phyloP scores from a whole-genome alignment of 2,113 vertebrate species.

The Oryzias melastigma region DNA sequence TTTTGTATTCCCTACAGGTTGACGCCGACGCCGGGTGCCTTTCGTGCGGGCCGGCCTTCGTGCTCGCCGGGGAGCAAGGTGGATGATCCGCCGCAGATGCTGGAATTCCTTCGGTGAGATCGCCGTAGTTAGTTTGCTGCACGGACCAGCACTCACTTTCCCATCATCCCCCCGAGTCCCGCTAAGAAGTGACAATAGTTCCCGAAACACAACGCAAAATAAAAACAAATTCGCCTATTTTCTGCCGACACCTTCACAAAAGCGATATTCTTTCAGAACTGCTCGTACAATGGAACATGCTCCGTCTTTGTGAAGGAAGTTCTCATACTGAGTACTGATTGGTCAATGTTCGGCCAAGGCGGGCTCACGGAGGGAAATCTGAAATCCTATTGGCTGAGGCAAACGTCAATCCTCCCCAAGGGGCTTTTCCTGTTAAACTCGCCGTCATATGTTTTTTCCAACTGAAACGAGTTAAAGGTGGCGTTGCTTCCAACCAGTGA shows the following conservation, averaged over 20 bases:
- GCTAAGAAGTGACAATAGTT: not conserved
- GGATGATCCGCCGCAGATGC: constrained; percentile 28
- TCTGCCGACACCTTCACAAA: constrained; percentile 12
- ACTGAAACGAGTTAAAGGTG: constrained; percentile 37
- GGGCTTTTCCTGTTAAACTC: constrained; percentile 53
- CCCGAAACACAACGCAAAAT: constrained; percentile 1
- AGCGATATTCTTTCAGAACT: constrained; percentile 51
- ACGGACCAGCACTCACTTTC: not conserved
- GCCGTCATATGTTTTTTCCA: constrained; percentile 20
- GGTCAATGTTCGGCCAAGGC: constrained; percentile 27
- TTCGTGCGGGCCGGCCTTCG: constrained; percentile 12
- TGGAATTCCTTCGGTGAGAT: constrained; percentile 47
- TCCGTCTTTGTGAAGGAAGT: constrained; percentile 76
- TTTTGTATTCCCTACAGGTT: not conserved
- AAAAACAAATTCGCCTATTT: constrained; percentile 3
- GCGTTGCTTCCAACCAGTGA: not conserved
- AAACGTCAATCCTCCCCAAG: constrained; percentile 9
- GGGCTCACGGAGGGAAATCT: not conserved
- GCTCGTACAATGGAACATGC: constrained; percentile 73
- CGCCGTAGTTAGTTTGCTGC: constrained; percentile 1
- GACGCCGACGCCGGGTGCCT: not conserved
- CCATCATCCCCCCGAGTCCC: not conserved
- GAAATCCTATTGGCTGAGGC: constrained; percentile 41
- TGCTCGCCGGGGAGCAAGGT: constrained; percentile 42
- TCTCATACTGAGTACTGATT: constrained; percentile 41